Base-by-base conservation (phyloP, 2,113 vertebrate genomes). In the Sus scrofa region DNA sequence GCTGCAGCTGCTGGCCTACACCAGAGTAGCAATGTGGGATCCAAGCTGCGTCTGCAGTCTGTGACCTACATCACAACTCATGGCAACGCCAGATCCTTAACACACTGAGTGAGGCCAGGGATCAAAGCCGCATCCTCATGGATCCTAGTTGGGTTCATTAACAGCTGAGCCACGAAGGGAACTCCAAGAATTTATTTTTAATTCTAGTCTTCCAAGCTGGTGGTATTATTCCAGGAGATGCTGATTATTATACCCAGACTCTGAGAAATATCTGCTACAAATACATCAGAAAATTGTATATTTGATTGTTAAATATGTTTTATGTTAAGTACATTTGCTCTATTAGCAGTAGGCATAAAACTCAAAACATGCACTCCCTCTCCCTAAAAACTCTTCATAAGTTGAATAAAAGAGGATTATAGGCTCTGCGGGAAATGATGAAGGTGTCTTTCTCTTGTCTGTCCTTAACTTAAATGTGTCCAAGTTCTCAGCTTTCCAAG, bases 241-340 rank as follows among this genome's bases (percentile, higher is more conserved):
- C 27, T 56, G 15, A 56, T 54, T 83, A 32, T 83, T 63, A 50
- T 83, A 78, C 27, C 2, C 3, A 65, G n/a, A 89, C 58, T 84
- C 34, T 50, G 56, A 95, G 63, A 77, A 63, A 44, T 71, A 26
- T 65, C 70, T 71, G 70, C 44, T 84, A 65, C 32, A 87, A 78
- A 63, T 63, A 44, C 14, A 58, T 30, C 39, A 84, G 34, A 94
- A 71, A 77, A 71, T 78, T 78, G 1, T 65, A 8, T 50, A 65
- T 88, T 91, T 83, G 18, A 34, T 91, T 84, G 39, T 71, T 71
- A 71, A 84, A 74, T 62, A 83, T 6, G 11, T 92, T 94, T 78
- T 50, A 37, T 8, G 27, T 73, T 60, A 68, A 82, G n/a, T 56
- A 37, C 68, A 30, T 65, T 77, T 91, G 44, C 9, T 87, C 13